Evolutionary conservation across 2,797 vertebrate species (phyloP).

Genomic region (Knipowitschia caucasica): DNA sequence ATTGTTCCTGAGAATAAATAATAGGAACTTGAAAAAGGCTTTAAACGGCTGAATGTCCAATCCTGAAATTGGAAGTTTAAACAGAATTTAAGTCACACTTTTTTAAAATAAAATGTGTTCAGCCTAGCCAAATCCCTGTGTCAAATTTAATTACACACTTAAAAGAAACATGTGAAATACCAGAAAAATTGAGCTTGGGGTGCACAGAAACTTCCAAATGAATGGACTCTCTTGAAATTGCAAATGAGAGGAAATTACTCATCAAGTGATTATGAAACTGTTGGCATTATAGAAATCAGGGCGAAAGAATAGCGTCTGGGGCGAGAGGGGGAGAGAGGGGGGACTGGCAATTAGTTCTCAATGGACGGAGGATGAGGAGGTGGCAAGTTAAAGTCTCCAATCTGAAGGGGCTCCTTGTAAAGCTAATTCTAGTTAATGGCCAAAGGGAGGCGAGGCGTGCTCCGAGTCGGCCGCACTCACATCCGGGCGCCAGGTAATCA

Average conservation of each 20-base stretch:
- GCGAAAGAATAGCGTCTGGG: slow-evolving; percentile 62
- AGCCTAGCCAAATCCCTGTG: slow-evolving; percentile 22
- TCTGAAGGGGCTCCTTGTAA: slow-evolving; percentile 77
- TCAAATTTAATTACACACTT: slow-evolving; percentile 61
- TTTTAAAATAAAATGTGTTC: slow-evolving; percentile 35
- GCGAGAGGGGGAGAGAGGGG: slow-evolving; percentile 53
- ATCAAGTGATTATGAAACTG: slow-evolving; percentile 79
- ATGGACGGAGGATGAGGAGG: slow-evolving; percentile 72
- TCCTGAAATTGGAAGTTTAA: slow-evolving; percentile 24
- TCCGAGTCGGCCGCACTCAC: slow-evolving; percentile 75
- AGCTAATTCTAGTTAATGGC: slow-evolving; percentile 89
- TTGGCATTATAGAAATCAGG: slow-evolving; percentile 82
- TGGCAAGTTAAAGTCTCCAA: slow-evolving; percentile 73
- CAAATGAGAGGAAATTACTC: slow-evolving; percentile 81
- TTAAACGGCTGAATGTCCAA: slow-evolving; percentile 18
- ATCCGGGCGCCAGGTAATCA: slow-evolving; percentile 82
- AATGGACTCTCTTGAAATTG: slow-evolving; percentile 64
- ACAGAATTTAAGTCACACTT: slow-evolving; percentile 31
- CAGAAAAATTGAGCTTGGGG: slow-evolving; percentile 42
- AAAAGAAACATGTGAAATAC: slow-evolving; percentile 60
- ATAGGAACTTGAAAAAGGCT: slow-evolving; percentile 18
- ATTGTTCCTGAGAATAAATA: slow-evolving; percentile 52
- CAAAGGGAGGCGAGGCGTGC: slow-evolving; percentile 63
- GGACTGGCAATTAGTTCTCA: slow-evolving; percentile 76
- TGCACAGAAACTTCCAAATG: slow-evolving; percentile 52